Evolutionary conservation across 2,113 vertebrate genomes (phyloP).

Genomic region (Bos taurus): ARS-UCD2.0 NC_037348.1:30761501-30762000

Average conservation of each 20-base stretch:
- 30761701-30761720: neutral
- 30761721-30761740: neutral
- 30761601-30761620: neutral
- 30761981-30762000: neutral
- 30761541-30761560: slow-evolving; percentile 44
- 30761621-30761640: neutral
- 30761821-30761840: neutral
- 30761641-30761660: neutral
- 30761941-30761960: neutral
- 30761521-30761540: slow-evolving; percentile 35
- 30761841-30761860: neutral
- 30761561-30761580: slow-evolving; percentile 34
- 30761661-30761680: neutral
- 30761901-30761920: neutral
- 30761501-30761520: neutral
- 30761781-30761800: neutral
- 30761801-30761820: neutral
- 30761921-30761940: neutral
- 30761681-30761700: neutral
- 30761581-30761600: slow-evolving; percentile 18
- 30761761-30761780: neutral
- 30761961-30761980: neutral
- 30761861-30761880: neutral
- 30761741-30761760: neutral
- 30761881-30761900: neutral